Evolutionary conservation across 2,888 invertebrate genomes (phyloP).

Genomic region (Sacculina carcini): DNA sequence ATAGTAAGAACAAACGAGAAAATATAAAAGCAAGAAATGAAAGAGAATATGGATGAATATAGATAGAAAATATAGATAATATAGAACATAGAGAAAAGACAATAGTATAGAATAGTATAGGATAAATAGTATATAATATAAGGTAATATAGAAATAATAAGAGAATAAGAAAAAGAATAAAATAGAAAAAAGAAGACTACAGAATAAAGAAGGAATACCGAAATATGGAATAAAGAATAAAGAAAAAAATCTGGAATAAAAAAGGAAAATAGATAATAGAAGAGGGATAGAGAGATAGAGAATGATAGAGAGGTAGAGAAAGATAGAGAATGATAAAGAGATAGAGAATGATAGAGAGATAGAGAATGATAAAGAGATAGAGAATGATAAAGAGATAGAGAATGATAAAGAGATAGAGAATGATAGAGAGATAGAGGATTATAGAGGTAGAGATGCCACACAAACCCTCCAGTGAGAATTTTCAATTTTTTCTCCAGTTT

Average conservation of each 20-base stretch:
- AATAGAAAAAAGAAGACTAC: neutral
- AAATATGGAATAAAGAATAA: slow-evolving; percentile 11
- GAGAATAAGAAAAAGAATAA: slow-evolving; percentile 18
- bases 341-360: no score
- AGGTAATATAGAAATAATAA: no score
- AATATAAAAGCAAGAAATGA: no score
- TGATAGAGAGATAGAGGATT: no score
- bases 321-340: neutral
- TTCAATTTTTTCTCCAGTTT: slow-evolving; percentile 94
- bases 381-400: no score
- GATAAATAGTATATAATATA: no score
- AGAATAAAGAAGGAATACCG: neutral
- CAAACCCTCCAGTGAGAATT: slow-evolving; percentile 51
- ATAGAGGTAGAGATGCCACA: slow-evolving; percentile 6
- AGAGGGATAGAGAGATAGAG: neutral
- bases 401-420: no score
- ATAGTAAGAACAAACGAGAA: no score
- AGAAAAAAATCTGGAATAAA: neutral
- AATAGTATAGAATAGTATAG: slow-evolving; percentile 15
- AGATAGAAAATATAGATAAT: no score
- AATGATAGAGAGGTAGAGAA: neutral
- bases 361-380: no score
- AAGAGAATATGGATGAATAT: no score
- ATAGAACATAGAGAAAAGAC: no score
- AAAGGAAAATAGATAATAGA: slow-evolving; percentile 1